Percentiles rank a stretch among this genome's conserved stretches.
phyloP scores from a whole-genome alignment of 2,888 invertebrate species.

The Drosophila algonquin region DNA sequence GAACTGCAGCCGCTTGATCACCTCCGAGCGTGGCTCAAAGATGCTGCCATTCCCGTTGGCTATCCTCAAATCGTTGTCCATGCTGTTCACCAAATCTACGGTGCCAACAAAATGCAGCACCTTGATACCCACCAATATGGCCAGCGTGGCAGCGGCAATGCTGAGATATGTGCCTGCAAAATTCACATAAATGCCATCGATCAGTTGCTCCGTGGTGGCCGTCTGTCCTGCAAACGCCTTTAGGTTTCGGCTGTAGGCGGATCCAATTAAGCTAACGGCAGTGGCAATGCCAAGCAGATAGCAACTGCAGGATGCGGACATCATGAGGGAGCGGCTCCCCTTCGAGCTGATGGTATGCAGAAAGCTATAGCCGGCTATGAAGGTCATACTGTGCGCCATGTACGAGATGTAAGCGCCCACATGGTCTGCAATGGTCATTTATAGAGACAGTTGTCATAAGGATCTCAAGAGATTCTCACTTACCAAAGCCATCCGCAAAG shows the following conservation, averaged over 20 bases:
- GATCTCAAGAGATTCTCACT: conserved; percentile 43
- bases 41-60: conserved; percentile 80
- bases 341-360: conserved; percentile 78
- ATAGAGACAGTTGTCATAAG: neutral
- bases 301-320: conserved; percentile 75
- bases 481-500: conserved; percentile 79
- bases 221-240: conserved; percentile 37
- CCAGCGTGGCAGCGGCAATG: conserved; percentile 61
- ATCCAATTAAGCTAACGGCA: conserved; percentile 76
- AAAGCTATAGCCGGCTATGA: conserved; percentile 76
- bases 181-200: conserved; percentile 75
- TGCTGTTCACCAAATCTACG: conserved; percentile 77
- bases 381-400: conserved; percentile 79
- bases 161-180: conserved; percentile 79
- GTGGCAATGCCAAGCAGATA: conserved; percentile 79
- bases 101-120: conserved; percentile 74
- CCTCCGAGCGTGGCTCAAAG: conserved; percentile 76
- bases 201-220: conserved; percentile 54
- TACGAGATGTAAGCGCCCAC: conserved; percentile 81
- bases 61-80: conserved; percentile 80
- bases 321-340: conserved; percentile 69
- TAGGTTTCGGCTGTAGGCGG: conserved; percentile 64
- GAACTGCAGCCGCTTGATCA: conserved; percentile 80
- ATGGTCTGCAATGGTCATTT: conserved; percentile 64
- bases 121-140: conserved; percentile 70